phyloP scores from a whole-genome alignment of 2,888 invertebrate genomes.

The Lochmaea crataegi region DNA sequence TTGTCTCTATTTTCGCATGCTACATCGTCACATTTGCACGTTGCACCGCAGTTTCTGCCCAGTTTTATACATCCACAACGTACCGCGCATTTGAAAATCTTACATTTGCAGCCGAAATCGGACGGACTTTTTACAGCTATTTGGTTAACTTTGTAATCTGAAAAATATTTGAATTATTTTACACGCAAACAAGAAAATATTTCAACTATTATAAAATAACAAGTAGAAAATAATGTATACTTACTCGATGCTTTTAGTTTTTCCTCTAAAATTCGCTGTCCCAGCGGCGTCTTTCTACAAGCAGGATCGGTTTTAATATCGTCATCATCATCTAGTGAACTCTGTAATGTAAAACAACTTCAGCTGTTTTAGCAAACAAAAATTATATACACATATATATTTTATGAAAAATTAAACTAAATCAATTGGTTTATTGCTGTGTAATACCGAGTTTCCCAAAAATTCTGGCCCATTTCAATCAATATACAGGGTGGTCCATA shows the following conservation, averaged over 20 bases:
- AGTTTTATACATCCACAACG: conserved; percentile 73
- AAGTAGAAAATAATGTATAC: not conserved
- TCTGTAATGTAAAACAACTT: conserved; percentile 57
- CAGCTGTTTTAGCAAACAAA: conserved; percentile 71
- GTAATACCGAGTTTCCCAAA: no score
- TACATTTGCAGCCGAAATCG: conserved; percentile 73
- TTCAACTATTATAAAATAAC: not conserved
- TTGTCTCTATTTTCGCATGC: conserved; percentile 62
- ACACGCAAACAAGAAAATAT: no score
- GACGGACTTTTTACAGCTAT: conserved; percentile 68
- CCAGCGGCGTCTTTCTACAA: conserved; percentile 76
- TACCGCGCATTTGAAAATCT: conserved; percentile 70
- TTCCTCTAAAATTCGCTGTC: conserved; percentile 60
- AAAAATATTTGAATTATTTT: conserved; percentile 10
- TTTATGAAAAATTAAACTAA: no score
- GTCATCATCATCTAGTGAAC: conserved; percentile 50
- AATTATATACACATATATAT: no score
- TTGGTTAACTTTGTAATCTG: conserved; percentile 19
- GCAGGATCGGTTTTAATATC: conserved; percentile 72
- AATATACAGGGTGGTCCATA: no score
- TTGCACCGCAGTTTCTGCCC: conserved; percentile 63
- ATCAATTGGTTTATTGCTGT: no score
- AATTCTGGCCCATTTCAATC: no score
- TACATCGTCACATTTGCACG: conserved; percentile 70
- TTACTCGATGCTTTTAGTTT: conserved; percentile 31